These are phyloP conservation scores for Leptinotarsa rubiginosa DNA, from an alignment of 2,888 invertebrate species.

Conservation along the genomic window DNA sequence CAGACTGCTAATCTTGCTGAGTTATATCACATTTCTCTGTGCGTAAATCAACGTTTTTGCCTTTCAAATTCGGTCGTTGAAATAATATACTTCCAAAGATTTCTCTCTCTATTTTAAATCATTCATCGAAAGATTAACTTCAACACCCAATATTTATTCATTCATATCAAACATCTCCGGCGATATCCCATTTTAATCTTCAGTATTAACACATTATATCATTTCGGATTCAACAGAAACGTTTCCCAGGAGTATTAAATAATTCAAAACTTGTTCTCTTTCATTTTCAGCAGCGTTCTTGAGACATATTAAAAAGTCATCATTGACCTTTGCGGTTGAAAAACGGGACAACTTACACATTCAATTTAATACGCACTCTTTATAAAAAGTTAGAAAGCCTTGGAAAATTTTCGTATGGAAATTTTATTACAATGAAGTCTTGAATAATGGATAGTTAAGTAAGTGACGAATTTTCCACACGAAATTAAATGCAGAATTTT, in stretches of 20 bases:
- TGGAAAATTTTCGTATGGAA: background rate
- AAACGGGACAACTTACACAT: background rate
- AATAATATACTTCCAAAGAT: too few relatives aligned
- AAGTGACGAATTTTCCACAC: too few relatives aligned
- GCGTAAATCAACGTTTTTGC: too few relatives aligned
- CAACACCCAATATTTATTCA: too few relatives aligned
- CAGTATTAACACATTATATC: background rate
- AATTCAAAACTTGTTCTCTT: conserved; percentile 9
- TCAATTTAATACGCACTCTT: conserved; percentile 12
- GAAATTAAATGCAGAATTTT: too few relatives aligned
- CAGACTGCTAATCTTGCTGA: too few relatives aligned
- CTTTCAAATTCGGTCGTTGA: too few relatives aligned
- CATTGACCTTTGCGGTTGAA: background rate
- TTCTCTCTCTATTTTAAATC: too few relatives aligned
- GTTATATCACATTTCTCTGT: too few relatives aligned
- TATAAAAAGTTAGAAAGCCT: background rate
- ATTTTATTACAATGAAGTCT: background rate
- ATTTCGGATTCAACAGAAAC: background rate
- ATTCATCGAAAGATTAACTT: too few relatives aligned
- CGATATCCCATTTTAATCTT: too few relatives aligned
- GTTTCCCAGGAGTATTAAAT: conserved; percentile 3
- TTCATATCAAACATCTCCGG: too few relatives aligned
- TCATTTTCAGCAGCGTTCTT: conserved; percentile 3
- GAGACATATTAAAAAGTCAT: conserved; percentile 19
- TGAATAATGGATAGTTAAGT: background rate